A percentile compares a stretch with the other conserved stretches of the same genome.
Conservation (phyloP, 2,113 vertebrate genomes). For the Coturnix japonica region DNA sequence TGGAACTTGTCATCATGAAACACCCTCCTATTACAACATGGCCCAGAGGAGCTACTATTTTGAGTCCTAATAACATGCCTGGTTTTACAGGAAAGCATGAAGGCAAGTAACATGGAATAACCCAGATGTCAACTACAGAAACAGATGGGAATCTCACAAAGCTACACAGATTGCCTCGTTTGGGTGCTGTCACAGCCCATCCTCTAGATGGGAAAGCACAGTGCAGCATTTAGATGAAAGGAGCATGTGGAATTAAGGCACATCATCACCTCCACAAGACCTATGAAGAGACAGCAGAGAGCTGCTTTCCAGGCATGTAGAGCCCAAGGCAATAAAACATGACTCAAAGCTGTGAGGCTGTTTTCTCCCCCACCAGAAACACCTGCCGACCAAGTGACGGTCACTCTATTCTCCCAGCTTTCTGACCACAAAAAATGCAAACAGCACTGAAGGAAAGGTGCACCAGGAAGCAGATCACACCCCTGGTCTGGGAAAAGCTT, state of each 20-base stretch:
- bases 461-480: background rate
- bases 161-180: slow-evolving; percentile 54
- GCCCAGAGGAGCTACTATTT: slow-evolving; percentile 62
- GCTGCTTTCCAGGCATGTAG: slow-evolving; percentile 53
- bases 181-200: slow-evolving; percentile 50
- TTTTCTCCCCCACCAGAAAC: slow-evolving; percentile 4
- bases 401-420: background rate
- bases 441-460: background rate
- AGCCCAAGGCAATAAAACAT: slow-evolving; percentile 49
- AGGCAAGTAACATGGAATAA: slow-evolving; percentile 49
- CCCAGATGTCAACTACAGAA: slow-evolving; percentile 57
- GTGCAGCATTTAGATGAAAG: slow-evolving; percentile 54
- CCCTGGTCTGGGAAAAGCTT: background rate
- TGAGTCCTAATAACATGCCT: slow-evolving; percentile 27
- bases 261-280: slow-evolving; percentile 33
- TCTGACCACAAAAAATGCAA: background rate
- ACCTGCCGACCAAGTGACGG: slow-evolving; percentile 12
- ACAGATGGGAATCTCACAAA: slow-evolving; percentile 64
- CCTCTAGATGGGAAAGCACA: background rate
- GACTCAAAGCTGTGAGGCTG: slow-evolving; percentile 43
- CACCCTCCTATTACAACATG: slow-evolving; percentile 32
- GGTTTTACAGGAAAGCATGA: slow-evolving; percentile 52
- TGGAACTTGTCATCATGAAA: slow-evolving; percentile 56
- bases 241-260: slow-evolving; percentile 48
- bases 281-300: slow-evolving; percentile 40